Percentiles rank a stretch among this genome's conserved stretches.
These are phyloP conservation scores for Hydrolagus affinis DNA, from an alignment of 2,113 vertebrate genomes.

Conservation along the genomic window DNA sequence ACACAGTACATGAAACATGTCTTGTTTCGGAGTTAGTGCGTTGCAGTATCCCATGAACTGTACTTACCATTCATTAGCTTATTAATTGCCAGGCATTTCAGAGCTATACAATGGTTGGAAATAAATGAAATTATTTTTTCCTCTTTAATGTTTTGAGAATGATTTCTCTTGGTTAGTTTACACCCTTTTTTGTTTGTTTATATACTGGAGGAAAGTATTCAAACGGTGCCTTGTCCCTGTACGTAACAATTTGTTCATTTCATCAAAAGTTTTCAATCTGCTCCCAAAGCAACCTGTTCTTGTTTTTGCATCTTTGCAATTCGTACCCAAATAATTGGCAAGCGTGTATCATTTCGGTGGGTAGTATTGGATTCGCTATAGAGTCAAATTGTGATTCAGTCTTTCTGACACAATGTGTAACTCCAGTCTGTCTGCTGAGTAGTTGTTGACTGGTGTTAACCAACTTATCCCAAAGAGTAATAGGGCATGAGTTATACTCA, in stretches of 20 bases:
- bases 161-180: not conserved
- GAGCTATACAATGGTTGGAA: not conserved
- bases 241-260: not conserved
- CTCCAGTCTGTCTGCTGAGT: too few relatives aligned
- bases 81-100: not conserved
- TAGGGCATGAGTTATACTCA: too few relatives aligned
- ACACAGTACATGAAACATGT: not conserved
- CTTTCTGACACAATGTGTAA: too few relatives aligned
- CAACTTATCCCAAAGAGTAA: too few relatives aligned
- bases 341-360: not conserved
- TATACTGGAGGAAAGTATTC: not conserved
- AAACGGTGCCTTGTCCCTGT: not conserved
- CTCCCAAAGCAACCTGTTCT: conserved; percentile 1
- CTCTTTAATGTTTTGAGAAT: too few relatives aligned
- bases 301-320: not conserved
- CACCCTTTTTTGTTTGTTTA: not conserved
- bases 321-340: not conserved
- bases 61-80: not conserved
- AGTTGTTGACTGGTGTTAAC: too few relatives aligned
- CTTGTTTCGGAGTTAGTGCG: not conserved
- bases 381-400: too few relatives aligned
- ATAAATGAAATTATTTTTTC: not conserved
- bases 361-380: not conserved
- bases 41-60: not conserved
- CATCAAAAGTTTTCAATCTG: not conserved